A percentile compares a stretch with the other conserved stretches of the same genome.
phyloP scores from a whole-genome alignment of 2,113 vertebrate species.

The Myotis brandtii region DNA sequence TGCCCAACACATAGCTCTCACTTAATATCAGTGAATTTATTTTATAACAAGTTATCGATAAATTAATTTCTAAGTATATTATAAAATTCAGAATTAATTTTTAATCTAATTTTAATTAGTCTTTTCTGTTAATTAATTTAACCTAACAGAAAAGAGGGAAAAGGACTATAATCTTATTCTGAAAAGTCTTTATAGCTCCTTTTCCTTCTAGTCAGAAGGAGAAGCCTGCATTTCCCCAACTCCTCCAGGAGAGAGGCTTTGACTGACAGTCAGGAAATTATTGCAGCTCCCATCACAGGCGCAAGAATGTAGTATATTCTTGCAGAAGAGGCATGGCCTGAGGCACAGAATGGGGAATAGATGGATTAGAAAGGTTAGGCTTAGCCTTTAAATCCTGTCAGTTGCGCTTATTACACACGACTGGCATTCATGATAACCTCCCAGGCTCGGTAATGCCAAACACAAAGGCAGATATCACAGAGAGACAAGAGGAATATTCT shows the following conservation, averaged over 20 bases:
- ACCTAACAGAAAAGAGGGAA: background rate
- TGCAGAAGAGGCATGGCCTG: conserved; percentile 54
- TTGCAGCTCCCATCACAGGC: conserved; percentile 18
- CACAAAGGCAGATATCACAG: conserved; percentile 62
- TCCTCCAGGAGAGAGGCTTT: conserved; percentile 49
- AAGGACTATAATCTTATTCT: background rate
- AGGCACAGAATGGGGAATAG: conserved; percentile 57
- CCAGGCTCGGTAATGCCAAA: conserved; percentile 2
- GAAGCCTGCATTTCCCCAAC: conserved; percentile 14
- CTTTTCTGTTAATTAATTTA: background rate
- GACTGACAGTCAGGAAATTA: conserved; percentile 64
- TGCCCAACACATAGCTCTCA: background rate
- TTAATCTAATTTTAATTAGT: background rate
- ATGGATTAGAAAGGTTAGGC: conserved; percentile 67
- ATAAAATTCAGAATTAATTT: conserved; percentile 6
- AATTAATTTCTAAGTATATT: background rate
- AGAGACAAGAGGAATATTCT: conserved; percentile 42
- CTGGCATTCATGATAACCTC: conserved; percentile 66
- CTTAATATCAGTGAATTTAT: background rate
- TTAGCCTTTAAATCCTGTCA: conserved; percentile 69
- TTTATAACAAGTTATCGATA: background rate
- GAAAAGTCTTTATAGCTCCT: conserved; percentile 19
- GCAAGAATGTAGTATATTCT: background rate
- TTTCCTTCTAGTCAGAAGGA: background rate
- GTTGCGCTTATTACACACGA: conserved; percentile 58